These are phyloP conservation scores for Turdus rufiventris DNA, from an alignment of 2,113 vertebrate species.

Conservation along the genomic window DNA sequence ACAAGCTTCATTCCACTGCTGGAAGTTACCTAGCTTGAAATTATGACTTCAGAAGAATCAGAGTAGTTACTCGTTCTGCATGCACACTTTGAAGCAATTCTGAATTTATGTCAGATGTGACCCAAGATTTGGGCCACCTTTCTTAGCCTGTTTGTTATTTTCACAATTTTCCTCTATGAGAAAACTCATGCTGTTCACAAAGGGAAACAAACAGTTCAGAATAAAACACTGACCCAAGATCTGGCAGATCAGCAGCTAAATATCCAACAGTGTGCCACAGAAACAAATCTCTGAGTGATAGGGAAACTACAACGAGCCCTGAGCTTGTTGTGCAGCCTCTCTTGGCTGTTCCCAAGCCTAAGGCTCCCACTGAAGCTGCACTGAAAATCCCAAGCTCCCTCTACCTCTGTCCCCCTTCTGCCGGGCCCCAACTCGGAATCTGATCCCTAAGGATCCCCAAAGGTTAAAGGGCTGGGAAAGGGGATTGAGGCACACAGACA, in stretches of 20 bases:
- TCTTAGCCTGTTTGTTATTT: neutral
- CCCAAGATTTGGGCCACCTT: neutral
- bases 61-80: neutral
- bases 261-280: neutral
- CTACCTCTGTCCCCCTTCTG: neutral
- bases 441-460: neutral
- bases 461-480: neutral
- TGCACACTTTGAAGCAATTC: neutral
- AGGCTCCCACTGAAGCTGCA: neutral
- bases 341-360: neutral
- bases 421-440: neutral
- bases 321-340: neutral
- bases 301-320: neutral
- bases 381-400: neutral
- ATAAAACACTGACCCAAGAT: neutral
- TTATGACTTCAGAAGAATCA: neutral
- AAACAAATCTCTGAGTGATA: rapidly evolving
- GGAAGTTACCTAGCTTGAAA: neutral
- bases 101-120: neutral
- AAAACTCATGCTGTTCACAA: neutral
- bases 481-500: neutral
- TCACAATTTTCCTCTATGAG: neutral
- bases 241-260: neutral
- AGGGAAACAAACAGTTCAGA: neutral
- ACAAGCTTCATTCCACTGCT: neutral